Base-by-base conservation (phyloP, 2,888 invertebrate species). In the Drosophila leonis region DNA sequence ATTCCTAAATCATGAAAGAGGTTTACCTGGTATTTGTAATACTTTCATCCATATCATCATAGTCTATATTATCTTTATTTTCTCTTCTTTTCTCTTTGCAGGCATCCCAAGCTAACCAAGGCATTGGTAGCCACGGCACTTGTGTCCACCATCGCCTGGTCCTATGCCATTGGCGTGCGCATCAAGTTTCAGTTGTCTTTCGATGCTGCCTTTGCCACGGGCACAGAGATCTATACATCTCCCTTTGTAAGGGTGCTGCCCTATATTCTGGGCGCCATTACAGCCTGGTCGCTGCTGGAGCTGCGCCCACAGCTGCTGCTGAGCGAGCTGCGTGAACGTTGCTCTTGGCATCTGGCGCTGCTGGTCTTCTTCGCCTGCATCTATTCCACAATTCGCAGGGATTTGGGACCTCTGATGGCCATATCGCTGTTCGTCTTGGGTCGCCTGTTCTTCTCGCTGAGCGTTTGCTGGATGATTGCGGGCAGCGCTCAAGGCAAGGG, bases 401-500 rank as follows among this genome's bases (percentile, higher is more conserved):
- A 94, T 65, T 84, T 95, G 72, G 92, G 94, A 0, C 89, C 94
- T 0, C 65, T 94, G 10, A 76, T 92, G 44, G 93, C 94, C 8
- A 93, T 94, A 0, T 72, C 94, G 12, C 93, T 95, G 65, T 93
- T 94, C 44, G 94, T 94, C 0, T 65, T 94, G 8, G 94, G 94
- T 4, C 93, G 95, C 48, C 92, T 94, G 0, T 88, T 93, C 20
- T 95, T 95, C 94, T 94, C 94, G 3, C 65, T 94, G 27, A 94
- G 94, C 6, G 85, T 95, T 7, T 94, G 94, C 42, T 95, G 95
- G 95, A 88, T 95, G 75, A 90, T 94, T 33, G 90, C 94, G 15
- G 94, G 94, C 48, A 95, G 95, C 79, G 93, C 93, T 33, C 94
- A 94, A 1, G 94, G 94, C 5, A 93, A 95, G 60, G 94, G 92